Evolutionary conservation across 1,140 invertebrate species (phyloP), one percentile per base, ranked within the genome.

Genomic region (Bombus terrestris): DNA sequence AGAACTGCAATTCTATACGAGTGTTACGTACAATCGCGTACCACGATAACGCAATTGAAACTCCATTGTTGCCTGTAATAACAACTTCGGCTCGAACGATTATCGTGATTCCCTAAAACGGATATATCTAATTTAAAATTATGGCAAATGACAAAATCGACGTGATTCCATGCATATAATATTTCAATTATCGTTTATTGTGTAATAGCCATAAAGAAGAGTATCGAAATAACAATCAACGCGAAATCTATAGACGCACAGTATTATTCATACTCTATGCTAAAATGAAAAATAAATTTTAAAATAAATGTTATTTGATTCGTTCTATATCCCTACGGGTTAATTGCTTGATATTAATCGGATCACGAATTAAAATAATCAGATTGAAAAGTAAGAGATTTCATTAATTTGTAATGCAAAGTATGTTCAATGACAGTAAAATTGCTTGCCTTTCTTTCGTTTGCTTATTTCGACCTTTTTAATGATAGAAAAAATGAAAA

Each of bases 11-110:
- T 81, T 81, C 62, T 72, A 74, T 86, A 89, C 72, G n/a, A 39
- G 71, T 72, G 53, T 87, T 83, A 75, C 84, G 57, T 79, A 72
- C 47, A 53, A 43, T 43, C 72, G 72, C 39, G 41, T 73, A 43
- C n/a, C 83, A 59, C 64, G 47, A 41, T 85, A 79, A 79, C 71
- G 73, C 68, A 74, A 75, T 81, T 59, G 59, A 59, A 62, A n/a
- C 79, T 71, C 88, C 62, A 83, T 89, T 79, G 83, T 86, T 71
- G 43, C 25, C 18, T 28, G 53, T 76, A 89, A 89, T 86, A 57
- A 86, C 75, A n/a, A 57, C 25, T 37, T 62, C 43, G 73, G 25
- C 37, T 41, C 13, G 22, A 66, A 62, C 59, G 59, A 39, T 41
- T 47, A 43, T 86, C 66, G 32, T 64, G 47, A 64, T 79, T 68